Conservation (phyloP, 1,140 invertebrate species). For the Platyscapa corneri region DNA sequence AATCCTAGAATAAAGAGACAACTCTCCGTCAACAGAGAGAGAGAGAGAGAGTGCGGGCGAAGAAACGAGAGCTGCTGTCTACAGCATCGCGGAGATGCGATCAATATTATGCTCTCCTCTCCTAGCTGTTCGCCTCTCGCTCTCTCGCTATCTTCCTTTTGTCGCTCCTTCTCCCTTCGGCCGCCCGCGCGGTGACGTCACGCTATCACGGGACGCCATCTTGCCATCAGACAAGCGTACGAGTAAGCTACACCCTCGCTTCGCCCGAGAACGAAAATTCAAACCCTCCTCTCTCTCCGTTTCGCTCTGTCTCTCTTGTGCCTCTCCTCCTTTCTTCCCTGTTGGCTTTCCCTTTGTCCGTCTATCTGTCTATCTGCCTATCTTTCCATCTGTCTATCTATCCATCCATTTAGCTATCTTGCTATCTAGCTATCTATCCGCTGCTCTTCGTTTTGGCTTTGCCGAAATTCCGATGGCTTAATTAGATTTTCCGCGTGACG, state of each 20-base stretch:
- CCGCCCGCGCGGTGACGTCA: constrained; percentile 67
- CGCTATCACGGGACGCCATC: constrained; percentile 74
- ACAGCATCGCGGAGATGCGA: constrained; percentile 70
- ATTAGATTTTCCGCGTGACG: constrained; percentile 42
- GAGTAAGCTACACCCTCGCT: constrained; percentile 53
- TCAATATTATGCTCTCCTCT: constrained; percentile 71
- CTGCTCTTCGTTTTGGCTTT: constrained; percentile 5
- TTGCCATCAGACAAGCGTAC: constrained; percentile 74
- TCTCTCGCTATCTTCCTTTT: constrained; percentile 47
- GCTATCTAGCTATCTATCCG: not conserved
- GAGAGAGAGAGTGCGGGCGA: constrained; percentile 3
- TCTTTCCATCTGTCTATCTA: not conserved
- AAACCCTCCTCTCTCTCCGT: not conserved
- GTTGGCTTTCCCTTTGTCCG: not conserved
- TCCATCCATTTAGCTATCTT: not conserved
- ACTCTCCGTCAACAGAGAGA: constrained; percentile 68
- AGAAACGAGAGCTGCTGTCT: constrained; percentile 71
- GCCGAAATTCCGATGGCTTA: constrained; percentile 33
- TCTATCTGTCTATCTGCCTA: not conserved
- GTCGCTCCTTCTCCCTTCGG: constrained; percentile 53
- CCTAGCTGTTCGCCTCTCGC: constrained; percentile 30
- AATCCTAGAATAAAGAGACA: constrained; percentile 69
- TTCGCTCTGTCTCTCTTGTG: not conserved
- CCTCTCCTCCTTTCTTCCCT: not conserved
- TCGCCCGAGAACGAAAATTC: constrained; percentile 36